Base-by-base conservation (phyloP, 2,888 invertebrate genomes). In the Noctua janthina region DNA sequence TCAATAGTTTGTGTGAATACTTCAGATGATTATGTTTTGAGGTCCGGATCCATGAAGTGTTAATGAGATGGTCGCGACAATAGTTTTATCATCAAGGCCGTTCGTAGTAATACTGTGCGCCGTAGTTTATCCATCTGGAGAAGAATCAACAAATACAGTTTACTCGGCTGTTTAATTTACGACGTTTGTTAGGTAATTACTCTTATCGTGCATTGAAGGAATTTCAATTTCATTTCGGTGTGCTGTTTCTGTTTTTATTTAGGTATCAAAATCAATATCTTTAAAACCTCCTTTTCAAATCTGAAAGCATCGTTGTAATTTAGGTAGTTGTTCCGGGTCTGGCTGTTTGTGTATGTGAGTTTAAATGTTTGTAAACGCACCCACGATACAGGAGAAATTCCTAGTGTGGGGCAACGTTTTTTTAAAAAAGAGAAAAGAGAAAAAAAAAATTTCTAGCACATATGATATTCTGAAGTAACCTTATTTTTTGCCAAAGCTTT, bases 41-140 rank as follows among this genome's bases (percentile, higher is more conserved):
- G 71, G 77, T 84, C 62, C 78, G 35, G 70, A 78, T 85, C 77
- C 46, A 75, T 75, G 69, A 88, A 71, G 90, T 89, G 90, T 67
- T 88, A 88, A 88, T 88, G 51, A 84, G 78, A 20, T 75, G 75
- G 75, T 88, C 80, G 80, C 76, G 88, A 83, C 79, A n/a, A 74
- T 81, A 78, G 70, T 84, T 88, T 78, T 68, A 82, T 78, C 51
- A 82, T 83, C 88, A 88, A 83, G 86, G 90, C 51, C 74, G 49
- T 69, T 56, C 13, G 74, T 74, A 54, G 71, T 77, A 70, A 59
- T 87, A 68, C 29, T 20, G 67, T 62, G 71, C 62, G 59, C 59
- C 17, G 68, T 59, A 66, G 51, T 87, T 56, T 73, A 75, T 68
- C n/a, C 62, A 59, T 54, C 39, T 29, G 39, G 66, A 67, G 59